Evolutionary conservation across 2,797 vertebrate species (phyloP), one percentile per base, ranked within the genome.

Genomic region (Forpus xanthops): DNA sequence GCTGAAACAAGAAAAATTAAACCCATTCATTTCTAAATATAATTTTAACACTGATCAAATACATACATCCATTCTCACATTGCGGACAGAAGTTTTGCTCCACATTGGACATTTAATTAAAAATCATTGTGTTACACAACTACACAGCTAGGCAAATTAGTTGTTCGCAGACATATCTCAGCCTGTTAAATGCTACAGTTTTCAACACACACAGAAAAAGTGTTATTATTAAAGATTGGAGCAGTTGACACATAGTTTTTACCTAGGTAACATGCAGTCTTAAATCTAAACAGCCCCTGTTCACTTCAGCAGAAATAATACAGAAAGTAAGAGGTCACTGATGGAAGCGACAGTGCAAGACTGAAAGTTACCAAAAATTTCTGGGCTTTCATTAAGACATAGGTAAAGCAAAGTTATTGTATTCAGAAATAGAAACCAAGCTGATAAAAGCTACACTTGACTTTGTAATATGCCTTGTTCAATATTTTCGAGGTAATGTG

Each of bases 1-100:
- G 98, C 99, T 99, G 96, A 45, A 97, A 97, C 83, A 37, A 94
- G 87, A 92, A 93, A 85, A 85, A 75, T 18, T 15, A 90, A 93
- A 85, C 84, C 13, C 75, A 92, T 94, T 87, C 62, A 56, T 39
- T n/a, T 89, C 45, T 42, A 58, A 52, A 74, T n/a, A 76, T 65
- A 93, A 33, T 37, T 85, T 52, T 27, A 66, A 64, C 56, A 49
- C 2, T 33, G 37, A 61, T 28, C n/a, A 89, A 81, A 50, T 61
- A 19, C 30, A 90, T 58, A 60, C 15, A 65, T 18, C 8, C 33
- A 83, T 83, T 83, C 31, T 81, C 65, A 67, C 49, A 35, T 24
- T 76, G 45, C 45, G 37, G 72, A 84, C 81, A 74, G 31, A 81
- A 5, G 71, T 83, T 87, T 93, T 67, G 24, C n/a, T 76, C 20